Conservation (phyloP, 2,113 vertebrate species). For the Fregetta grallaria region DNA sequence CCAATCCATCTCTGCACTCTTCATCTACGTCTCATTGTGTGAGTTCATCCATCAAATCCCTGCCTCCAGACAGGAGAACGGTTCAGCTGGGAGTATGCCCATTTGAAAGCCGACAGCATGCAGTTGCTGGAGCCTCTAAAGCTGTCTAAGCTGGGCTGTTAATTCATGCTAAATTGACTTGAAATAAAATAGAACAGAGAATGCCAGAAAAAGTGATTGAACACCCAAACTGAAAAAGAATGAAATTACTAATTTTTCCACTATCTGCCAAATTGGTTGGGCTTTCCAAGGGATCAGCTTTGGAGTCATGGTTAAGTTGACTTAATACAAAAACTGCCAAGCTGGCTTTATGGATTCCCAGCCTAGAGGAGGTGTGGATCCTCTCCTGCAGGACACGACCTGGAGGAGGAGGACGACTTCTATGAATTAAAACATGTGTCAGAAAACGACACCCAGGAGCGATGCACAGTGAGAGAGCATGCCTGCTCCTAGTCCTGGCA, state of each 20-base stretch:
- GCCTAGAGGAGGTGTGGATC: neutral
- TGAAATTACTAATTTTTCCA: neutral
- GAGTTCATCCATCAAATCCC: neutral
- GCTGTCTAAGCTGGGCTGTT: neutral
- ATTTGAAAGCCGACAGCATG: neutral
- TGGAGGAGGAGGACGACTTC: neutral
- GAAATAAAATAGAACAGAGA: neutral
- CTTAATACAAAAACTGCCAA: neutral
- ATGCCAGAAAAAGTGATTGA: neutral
- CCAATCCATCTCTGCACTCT: neutral
- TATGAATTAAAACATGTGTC: neutral
- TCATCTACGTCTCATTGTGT: neutral
- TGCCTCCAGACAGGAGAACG: neutral
- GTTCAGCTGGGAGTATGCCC: neutral
- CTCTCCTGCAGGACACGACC: neutral
- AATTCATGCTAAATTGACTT: neutral
- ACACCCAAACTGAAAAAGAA: neutral
- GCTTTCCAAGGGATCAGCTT: neutral
- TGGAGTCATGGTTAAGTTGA: neutral
- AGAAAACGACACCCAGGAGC: neutral
- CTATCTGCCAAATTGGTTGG: neutral
- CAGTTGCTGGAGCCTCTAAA: neutral
- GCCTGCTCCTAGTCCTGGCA: neutral
- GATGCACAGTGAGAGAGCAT: fast-evolving
- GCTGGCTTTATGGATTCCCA: neutral